Base-by-base conservation (phyloP, 2,113 vertebrate species). In the Prolemur simus region DNA sequence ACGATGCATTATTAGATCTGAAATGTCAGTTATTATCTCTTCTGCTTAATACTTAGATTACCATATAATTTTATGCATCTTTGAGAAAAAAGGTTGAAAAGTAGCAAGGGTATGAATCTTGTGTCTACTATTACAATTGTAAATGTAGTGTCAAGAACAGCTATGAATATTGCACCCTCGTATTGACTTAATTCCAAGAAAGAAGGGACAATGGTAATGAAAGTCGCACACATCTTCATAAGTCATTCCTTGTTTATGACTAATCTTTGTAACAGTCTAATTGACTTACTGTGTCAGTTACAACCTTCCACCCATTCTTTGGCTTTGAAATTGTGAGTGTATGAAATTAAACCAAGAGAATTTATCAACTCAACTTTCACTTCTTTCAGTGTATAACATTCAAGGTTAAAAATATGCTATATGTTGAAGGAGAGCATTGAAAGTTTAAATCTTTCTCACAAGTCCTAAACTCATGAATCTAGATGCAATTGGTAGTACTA, bases 1-100 rank as follows among this genome's bases (percentile, higher is more conserved):
- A 87, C 95, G 89, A 85, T 93, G 27, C 56, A 96, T 97, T 98
- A 97, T 86, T 97, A 92, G 81, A 96, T 89, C 82, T 97, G 92
- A 98, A 98, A 98, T 97, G 92, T 94, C 98, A 98, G 94, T 98
- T 98, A 98, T 98, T 97, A 97, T 97, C 96, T 96, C 47, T 64
- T 84, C 29, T 93, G 68, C 27, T 98, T 98, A 97, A 97, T 93
- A 96, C 87, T 97, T 97, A 94, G 39, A 97, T 97, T 98, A 71
- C 82, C 95, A 71, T 87, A 96, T 95, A 97, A 97, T 97, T 98
- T 96, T 96, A 98, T 97, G 77, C 56, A 97, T 87, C 34, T 98
- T 97, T 81, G 94, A 93, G 96, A 97, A 95, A 94, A 97, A 64
- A 94, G 21, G 32, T 93, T 97, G 47, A 93, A 95, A 98, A 96